phyloP scores from a whole-genome alignment of 2,797 vertebrate genomes.

The Yasuhikotakia modesta region DNA sequence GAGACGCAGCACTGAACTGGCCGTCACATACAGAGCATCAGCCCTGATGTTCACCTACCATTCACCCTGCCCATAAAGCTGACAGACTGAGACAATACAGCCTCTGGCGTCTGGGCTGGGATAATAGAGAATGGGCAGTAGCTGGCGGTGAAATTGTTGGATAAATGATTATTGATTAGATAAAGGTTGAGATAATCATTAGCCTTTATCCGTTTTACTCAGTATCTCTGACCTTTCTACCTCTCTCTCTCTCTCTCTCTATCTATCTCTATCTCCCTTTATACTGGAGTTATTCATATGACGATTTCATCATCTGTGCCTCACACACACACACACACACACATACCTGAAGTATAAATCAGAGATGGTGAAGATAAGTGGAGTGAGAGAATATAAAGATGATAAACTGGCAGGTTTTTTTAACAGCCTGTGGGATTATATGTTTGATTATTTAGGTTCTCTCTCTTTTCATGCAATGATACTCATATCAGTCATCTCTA shows the following conservation, averaged over 20 bases:
- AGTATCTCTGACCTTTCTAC: constrained; percentile 80
- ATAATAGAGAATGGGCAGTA: constrained; percentile 80
- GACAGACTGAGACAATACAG: constrained; percentile 78
- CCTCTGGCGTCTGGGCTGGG: constrained; percentile 69
- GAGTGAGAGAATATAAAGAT: constrained; percentile 29
- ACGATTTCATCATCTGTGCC: constrained; percentile 74
- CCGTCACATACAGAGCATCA: constrained; percentile 53
- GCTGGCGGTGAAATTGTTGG: constrained; percentile 80
- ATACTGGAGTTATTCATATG: constrained; percentile 73
- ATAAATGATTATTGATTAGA: constrained; percentile 88
- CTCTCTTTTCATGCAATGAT: not conserved
- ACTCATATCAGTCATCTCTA: constrained; percentile 15
- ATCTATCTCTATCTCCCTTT: constrained; percentile 64
- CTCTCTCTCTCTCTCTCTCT: constrained; percentile 72
- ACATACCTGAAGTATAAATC: constrained; percentile 12
- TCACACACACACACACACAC: not conserved
- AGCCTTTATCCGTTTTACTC: constrained; percentile 84
- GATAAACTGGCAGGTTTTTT: constrained; percentile 15
- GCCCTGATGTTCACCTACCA: constrained; percentile 72
- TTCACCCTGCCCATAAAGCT: constrained; percentile 79
- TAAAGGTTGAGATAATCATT: constrained; percentile 89
- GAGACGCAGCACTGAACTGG: constrained; percentile 13
- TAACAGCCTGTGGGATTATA: constrained; percentile 12
- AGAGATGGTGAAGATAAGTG: not conserved
- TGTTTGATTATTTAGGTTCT: constrained; percentile 35